Evolutionary conservation across 2,888 invertebrate species (phyloP).

Genomic region (Tribolium freemani): DNA sequence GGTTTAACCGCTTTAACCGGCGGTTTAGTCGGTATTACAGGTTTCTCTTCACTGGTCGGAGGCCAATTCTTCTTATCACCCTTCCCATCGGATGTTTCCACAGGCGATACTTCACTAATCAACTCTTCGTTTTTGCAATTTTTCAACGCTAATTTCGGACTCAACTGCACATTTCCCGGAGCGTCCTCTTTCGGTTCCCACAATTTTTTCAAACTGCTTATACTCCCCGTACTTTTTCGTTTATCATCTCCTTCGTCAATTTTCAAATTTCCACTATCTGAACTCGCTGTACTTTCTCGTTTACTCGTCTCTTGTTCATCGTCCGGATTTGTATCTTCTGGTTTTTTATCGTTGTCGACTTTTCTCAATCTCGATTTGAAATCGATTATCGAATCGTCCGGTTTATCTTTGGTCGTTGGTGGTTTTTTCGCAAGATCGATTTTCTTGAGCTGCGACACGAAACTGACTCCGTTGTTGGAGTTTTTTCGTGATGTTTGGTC

Average conservation of each 20-base stretch:
- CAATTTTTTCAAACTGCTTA: constrained; percentile 90
- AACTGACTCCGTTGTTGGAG: constrained; percentile 57
- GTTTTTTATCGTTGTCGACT: constrained; percentile 74
- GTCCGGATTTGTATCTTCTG: constrained; percentile 58
- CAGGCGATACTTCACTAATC: constrained; percentile 64
- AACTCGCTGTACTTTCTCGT: constrained; percentile 68
- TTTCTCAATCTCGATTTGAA: constrained; percentile 88
- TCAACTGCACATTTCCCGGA: constrained; percentile 72
- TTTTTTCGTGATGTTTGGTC: constrained; percentile 24
- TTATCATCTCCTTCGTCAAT: constrained; percentile 84
- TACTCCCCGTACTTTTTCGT: constrained; percentile 91
- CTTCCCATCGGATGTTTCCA: constrained; percentile 67
- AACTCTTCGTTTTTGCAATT: constrained; percentile 68
- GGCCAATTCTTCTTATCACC: constrained; percentile 72
- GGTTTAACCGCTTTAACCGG: constrained; percentile 76
- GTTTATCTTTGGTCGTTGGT: constrained; percentile 69
- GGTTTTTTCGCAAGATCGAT: constrained; percentile 77
- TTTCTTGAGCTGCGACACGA: constrained; percentile 81
- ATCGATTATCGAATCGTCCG: constrained; percentile 79
- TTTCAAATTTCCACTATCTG: constrained; percentile 66
- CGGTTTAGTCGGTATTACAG: constrained; percentile 79
- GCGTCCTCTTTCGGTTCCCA: constrained; percentile 87
- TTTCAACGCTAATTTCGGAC: constrained; percentile 75
- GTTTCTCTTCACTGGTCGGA: constrained; percentile 72
- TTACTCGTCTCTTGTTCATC: constrained; percentile 58